Conservation (phyloP, 1,140 invertebrate species). For the Neodiprion virginianus region DNA sequence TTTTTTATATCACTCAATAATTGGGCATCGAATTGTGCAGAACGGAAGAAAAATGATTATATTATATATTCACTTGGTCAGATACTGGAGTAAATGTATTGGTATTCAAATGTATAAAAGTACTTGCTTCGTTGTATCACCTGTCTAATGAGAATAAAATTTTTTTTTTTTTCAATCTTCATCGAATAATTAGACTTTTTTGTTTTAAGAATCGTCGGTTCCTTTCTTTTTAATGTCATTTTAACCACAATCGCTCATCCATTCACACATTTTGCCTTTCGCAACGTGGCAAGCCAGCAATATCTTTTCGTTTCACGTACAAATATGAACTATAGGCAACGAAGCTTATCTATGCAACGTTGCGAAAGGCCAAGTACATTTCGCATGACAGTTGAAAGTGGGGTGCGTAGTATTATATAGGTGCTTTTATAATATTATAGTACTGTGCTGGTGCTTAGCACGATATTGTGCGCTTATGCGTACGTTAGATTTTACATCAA, state of each 20-base stretch:
- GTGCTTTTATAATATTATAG: constrained; percentile 40
- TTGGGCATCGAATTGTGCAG: too few species aligned
- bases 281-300: background rate
- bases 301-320: too few species aligned
- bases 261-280: constrained; percentile 8
- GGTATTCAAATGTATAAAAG: constrained; percentile 59
- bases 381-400: constrained; percentile 44
- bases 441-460: constrained; percentile 40
- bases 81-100: constrained; percentile 44
- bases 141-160: background rate
- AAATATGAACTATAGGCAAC: too few species aligned
- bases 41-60: constrained; percentile 9
- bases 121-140: too few species aligned
- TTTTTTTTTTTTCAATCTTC: background rate
- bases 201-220: constrained; percentile 9
- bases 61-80: background rate
- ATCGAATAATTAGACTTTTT: background rate
- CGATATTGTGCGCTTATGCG: constrained; percentile 15
- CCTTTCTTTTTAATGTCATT: constrained; percentile 10
- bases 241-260: constrained; percentile 8
- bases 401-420: constrained; percentile 40
- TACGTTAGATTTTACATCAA: background rate
- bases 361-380: constrained; percentile 11
- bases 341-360: background rate
- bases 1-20: too few species aligned